These are phyloP conservation scores for Capitulum mitella DNA, from an alignment of 2,888 invertebrate genomes.

Conservation along the genomic window DNA sequence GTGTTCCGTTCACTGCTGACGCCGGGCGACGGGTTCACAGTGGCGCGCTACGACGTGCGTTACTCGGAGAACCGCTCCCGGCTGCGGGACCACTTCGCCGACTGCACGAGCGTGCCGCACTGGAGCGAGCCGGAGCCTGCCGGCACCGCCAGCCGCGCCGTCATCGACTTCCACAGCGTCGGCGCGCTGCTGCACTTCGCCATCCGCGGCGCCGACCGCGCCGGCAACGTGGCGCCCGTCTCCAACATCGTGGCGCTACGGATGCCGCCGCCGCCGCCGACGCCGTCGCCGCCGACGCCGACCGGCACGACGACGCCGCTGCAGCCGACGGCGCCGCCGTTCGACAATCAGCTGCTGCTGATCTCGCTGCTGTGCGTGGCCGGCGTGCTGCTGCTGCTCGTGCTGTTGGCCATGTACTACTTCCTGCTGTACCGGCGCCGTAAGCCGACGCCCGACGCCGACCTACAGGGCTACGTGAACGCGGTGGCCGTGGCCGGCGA, in stretches of 20 bases:
- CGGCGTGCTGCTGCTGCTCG: constrained; percentile 31
- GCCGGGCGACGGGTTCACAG: constrained; percentile 36
- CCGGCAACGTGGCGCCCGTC: constrained; percentile 43
- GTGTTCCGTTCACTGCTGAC: no score
- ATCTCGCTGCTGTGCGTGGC: constrained; percentile 32
- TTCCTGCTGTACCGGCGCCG: constrained; percentile 31
- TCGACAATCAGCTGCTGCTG: constrained; percentile 30
- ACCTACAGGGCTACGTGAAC: neutral
- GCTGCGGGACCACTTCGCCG: neutral
- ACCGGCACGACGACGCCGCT: neutral
- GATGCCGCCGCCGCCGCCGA: constrained; percentile 40
- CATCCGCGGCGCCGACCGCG: constrained; percentile 48
- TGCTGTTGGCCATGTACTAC: constrained; percentile 31
- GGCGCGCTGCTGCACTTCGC: constrained; percentile 52
- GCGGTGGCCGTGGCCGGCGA: neutral
- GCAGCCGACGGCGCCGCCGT: neutral
- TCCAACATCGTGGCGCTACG: constrained; percentile 52
- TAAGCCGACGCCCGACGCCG: constrained; percentile 25
- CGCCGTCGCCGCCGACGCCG: neutral
- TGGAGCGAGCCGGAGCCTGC: constrained; percentile 35
- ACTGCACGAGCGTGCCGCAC: constrained; percentile 13
- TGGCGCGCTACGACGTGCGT: constrained; percentile 49
- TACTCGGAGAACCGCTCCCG: constrained; percentile 30
- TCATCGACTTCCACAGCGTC: constrained; percentile 48
- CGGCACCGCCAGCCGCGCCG: constrained; percentile 38